Conservation (phyloP, 1,140 invertebrate species). For the Pachypsylla venusta region DNA sequence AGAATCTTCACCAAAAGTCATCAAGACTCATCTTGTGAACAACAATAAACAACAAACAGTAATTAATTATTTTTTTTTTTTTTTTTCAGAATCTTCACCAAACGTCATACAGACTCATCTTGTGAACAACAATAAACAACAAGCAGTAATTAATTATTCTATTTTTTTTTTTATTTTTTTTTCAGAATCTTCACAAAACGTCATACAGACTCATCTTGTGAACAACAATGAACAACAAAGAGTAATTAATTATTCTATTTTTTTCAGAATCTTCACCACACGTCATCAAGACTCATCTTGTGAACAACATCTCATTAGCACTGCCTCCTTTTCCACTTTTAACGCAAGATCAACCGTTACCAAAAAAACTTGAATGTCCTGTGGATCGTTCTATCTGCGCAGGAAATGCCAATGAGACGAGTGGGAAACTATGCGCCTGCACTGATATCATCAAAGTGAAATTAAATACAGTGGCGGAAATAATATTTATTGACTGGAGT, state of each 20-base stretch:
- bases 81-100: no score
- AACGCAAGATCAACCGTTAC: not conserved
- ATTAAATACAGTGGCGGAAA: not conserved
- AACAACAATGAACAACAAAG: no score
- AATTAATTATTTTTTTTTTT: no score
- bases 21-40: not conserved
- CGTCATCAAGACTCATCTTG: not conserved
- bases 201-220: not conserved
- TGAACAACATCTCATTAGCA: not conserved
- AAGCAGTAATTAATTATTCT: no score
- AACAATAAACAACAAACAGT: no score
- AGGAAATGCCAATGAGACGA: not conserved
- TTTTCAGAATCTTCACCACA: not conserved
- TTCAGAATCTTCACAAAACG: not conserved
- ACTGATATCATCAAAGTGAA: not conserved
- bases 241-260: no score
- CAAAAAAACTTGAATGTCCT: not conserved
- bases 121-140: no score
- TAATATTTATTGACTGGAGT: constrained; percentile 8
- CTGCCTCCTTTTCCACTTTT: not conserved
- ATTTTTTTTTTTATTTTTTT: no score
- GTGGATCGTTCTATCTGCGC: not conserved
- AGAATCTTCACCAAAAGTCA: not conserved
- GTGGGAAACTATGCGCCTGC: not conserved
- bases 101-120: no score